A percentile compares a stretch with the other conserved stretches of the same genome.
Evolutionary conservation across 37 sponge, comb jelly and placozoan species (phyloP).

Genomic region (Dysidea cf. avara): DNA sequence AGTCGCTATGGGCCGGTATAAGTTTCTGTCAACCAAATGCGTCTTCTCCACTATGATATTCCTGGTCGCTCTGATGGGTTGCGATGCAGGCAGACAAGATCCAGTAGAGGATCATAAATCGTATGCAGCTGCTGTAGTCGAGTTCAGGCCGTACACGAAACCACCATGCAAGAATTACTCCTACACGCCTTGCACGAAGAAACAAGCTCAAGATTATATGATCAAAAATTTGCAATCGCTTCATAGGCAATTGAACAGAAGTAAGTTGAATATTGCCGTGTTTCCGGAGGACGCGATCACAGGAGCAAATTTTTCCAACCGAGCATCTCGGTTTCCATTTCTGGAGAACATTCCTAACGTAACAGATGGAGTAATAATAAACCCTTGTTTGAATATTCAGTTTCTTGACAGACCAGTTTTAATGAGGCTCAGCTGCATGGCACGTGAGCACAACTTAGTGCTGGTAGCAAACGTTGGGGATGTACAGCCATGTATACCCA

Average conservation of each 20-base stretch:
- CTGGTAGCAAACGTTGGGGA: conserved; percentile 59
- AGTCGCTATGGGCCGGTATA: too few species aligned
- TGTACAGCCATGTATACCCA: conserved; percentile 13
- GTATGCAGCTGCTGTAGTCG: too few species aligned
- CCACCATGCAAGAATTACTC: too few species aligned
- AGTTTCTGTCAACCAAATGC: too few species aligned
- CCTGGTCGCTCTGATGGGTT: too few species aligned
- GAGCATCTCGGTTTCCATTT: conserved; percentile 5
- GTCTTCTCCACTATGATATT: too few species aligned
- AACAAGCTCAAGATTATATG: too few species aligned
- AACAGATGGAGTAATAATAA: neutral
- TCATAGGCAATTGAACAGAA: neutral
- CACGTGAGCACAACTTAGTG: conserved; percentile 1
- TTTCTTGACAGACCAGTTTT: conserved; percentile 18
- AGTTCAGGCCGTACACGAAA: too few species aligned
- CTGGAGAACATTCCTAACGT: conserved; percentile 45
- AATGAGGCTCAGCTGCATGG: conserved; percentile 50
- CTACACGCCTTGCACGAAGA: too few species aligned
- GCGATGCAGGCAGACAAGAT: too few species aligned
- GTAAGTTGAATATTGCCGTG: conserved; percentile 37
- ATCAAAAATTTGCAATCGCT: too few species aligned
- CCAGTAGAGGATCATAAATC: too few species aligned
- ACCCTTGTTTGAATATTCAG: conserved; percentile 29
- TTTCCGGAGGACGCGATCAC: conserved; percentile 64
- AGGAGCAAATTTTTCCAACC: neutral